These are phyloP conservation scores for Caenorhabditis drosophilae DNA, from an alignment of 2,888 invertebrate genomes.

Conservation along the genomic window DNA sequence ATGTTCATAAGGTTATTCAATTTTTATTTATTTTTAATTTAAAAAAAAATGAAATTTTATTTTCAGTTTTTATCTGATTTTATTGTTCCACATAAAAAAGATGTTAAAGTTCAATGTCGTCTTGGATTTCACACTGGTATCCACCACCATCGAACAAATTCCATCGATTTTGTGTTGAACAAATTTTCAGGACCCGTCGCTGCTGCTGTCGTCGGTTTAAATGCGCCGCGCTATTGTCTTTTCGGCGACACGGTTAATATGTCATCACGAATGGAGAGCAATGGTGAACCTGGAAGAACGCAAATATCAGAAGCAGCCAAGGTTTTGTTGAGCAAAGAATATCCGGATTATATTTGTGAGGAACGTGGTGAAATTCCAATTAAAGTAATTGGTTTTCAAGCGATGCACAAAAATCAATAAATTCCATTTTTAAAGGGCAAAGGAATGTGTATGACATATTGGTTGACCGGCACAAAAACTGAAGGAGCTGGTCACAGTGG, in stretches of 20 bases:
- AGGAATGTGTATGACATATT: conserved; percentile 65
- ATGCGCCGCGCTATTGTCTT: conserved; percentile 68
- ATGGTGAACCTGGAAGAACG: conserved; percentile 61
- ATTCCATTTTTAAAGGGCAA: conserved; percentile 55
- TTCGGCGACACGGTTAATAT: conserved; percentile 68
- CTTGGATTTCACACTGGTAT: conserved; percentile 65
- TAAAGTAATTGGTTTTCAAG: conserved; percentile 19
- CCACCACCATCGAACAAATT: no score
- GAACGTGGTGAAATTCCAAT: conserved; percentile 58
- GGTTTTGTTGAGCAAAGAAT: conserved; percentile 49
- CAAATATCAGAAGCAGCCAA: conserved; percentile 62
- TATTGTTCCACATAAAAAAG: conserved; percentile 55
- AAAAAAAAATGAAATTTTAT: no score
- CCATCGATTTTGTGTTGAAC: no score
- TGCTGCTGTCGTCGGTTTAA: conserved; percentile 68
- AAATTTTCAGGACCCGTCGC: conserved; percentile 63
- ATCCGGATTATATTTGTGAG: conserved; percentile 55
- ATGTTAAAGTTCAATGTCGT: conserved; percentile 45
- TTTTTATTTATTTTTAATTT: no score
- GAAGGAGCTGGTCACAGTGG: conserved; percentile 24
- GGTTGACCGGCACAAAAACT: conserved; percentile 56
- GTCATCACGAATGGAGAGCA: conserved; percentile 66
- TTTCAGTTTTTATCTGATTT: conserved; percentile 58
- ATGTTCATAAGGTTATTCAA: conserved; percentile 63
- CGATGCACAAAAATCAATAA: no score